Base-by-base conservation (phyloP, 2,888 invertebrate species). In the Leuctra nigra region DNA sequence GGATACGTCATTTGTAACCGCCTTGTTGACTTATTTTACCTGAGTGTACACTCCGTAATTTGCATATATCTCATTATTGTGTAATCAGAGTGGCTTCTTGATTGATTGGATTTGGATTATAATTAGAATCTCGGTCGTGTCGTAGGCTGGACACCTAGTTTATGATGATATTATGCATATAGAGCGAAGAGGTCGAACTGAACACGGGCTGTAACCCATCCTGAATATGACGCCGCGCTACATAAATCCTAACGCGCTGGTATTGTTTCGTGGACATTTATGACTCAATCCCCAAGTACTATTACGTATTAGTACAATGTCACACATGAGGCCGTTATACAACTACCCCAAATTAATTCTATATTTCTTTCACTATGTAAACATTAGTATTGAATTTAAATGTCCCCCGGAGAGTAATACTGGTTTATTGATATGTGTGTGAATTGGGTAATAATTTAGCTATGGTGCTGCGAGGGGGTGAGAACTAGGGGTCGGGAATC, bases 191-290 rank as follows among this genome's bases (percentile, higher is more conserved):
- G n/a, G n/a, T n/a, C n/a, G n/a, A n/a, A n/a, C n/a, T n/a, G n/a
- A n/a, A n/a, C n/a, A n/a, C n/a, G n/a, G n/a, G n/a, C n/a, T n/a
- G n/a, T n/a, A n/a, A n/a, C n/a, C n/a, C n/a, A n/a, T n/a, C n/a
- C n/a, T n/a, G n/a, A n/a, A n/a, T 39, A 39, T 14, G 39, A 39
- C 39, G 39, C 39, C 39, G n/a, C 23, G 7, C 2, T 23, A 23
- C 13, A 44, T 44, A 6, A 44, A 44, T 44, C 44, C 20, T 44
- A n/a, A n/a, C n/a, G n/a, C n/a, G 29, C 6, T 4, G 4, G 44
- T 20, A 50, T 50, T 33, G 50, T 50, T 50, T 18, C 6, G 20
- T 14, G 50, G 50, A 50, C 50, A 50, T 33, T 50, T 35, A 50
- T 50, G 29, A 33, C 50, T 33, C 13, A 18, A 33, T 50, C 41